These are phyloP conservation scores for Platyscapa corneri DNA, from an alignment of 1,140 invertebrate genomes.

Conservation along the genomic window DNA sequence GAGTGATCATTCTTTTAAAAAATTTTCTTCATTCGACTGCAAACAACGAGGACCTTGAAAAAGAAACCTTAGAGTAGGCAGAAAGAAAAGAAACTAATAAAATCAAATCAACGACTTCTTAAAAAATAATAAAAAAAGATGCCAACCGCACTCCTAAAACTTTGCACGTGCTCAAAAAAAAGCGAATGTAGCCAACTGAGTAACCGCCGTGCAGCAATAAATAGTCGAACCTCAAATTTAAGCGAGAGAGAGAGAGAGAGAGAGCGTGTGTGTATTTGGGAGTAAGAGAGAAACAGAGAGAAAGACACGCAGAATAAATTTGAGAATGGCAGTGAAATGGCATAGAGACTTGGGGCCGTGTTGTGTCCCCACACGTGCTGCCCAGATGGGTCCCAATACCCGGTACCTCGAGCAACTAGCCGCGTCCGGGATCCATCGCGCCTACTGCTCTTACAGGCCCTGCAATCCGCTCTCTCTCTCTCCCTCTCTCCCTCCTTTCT, in stretches of 20 bases:
- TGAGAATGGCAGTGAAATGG: background rate
- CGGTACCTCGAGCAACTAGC: background rate
- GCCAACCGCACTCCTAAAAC: background rate
- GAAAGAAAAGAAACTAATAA: background rate
- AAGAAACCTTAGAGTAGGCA: background rate
- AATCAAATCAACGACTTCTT: conserved; percentile 9
- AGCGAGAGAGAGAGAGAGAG: conserved; percentile 7
- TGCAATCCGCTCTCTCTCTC: background rate
- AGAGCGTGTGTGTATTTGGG: background rate
- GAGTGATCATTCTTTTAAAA: background rate
- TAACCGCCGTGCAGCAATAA: conserved; percentile 10
- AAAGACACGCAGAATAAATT: background rate
- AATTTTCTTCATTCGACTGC: background rate
- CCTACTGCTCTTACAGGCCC: background rate
- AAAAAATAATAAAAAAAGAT: conserved; percentile 28
- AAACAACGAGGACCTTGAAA: conserved; percentile 2
- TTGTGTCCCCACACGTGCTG: conserved; percentile 19
- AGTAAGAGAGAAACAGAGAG: background rate
- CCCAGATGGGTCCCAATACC: conserved; percentile 34
- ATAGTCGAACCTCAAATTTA: background rate
- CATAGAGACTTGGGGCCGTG: background rate
- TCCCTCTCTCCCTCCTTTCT: background rate
- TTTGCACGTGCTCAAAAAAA: conserved; percentile 19
- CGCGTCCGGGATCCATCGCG: background rate
- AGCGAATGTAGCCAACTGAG: background rate